phyloP scores from a whole-genome alignment of 2,113 vertebrate genomes.

The Limnothrissa miodon region DNA sequence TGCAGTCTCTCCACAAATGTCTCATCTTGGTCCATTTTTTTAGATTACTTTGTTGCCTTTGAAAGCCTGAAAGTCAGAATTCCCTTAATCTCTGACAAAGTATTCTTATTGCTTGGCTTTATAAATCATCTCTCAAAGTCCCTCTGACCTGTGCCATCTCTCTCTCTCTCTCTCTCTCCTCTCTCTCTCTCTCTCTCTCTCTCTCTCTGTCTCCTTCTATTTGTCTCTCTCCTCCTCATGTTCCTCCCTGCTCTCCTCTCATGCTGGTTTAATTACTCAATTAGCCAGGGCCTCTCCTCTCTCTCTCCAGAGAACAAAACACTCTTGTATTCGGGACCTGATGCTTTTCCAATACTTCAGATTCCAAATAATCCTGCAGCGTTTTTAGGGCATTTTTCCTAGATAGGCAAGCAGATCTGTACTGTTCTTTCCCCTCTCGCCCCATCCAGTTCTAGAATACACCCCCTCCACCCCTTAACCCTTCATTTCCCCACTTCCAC shows the following conservation, averaged over 20 bases:
- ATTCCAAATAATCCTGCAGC: background rate
- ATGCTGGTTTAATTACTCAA: constrained; percentile 36
- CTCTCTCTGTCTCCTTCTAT: background rate
- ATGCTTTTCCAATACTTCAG: background rate
- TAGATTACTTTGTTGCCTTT: too few species aligned
- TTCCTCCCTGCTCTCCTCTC: constrained; percentile 16
- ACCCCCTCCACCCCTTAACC: background rate
- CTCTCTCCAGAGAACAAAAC: constrained; percentile 14
- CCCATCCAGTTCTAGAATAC: background rate
- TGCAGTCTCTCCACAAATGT: background rate
- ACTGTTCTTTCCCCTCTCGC: background rate
- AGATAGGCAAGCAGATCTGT: background rate
- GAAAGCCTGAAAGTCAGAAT: too few species aligned
- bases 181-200: constrained; percentile 1
- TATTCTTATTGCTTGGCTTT: background rate
- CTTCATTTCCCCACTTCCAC: background rate
- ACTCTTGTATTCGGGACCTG: constrained; percentile 20
- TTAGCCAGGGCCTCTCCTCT: constrained; percentile 12
- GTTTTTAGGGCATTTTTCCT: background rate
- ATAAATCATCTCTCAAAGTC: background rate
- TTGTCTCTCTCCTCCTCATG: too few species aligned
- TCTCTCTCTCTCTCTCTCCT: background rate
- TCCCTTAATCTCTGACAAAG: background rate
- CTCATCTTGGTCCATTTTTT: background rate
- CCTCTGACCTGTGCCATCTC: background rate